Evolutionary conservation across 2,888 invertebrate genomes (phyloP).

Genomic region (Tribolium freemani): DNA sequence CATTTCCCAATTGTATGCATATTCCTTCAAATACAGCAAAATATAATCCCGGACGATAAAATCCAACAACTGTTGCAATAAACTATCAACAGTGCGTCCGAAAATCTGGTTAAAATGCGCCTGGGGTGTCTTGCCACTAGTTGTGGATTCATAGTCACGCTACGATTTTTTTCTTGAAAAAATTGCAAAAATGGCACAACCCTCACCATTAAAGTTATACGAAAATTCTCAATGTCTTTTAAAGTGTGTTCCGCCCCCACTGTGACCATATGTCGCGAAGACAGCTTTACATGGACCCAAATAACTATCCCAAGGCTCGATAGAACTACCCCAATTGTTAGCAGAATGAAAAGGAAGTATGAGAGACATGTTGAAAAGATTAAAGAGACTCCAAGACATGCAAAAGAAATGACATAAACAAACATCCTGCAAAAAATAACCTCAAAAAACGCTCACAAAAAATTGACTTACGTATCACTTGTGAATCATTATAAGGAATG

Average conservation of each 20-base stretch:
- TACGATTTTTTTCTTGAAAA: background rate
- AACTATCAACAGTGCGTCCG: constrained; percentile 86
- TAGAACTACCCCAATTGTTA: constrained; percentile 55
- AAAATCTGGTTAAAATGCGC: constrained; percentile 82
- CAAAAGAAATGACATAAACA: constrained; percentile 25
- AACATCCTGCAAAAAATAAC: constrained; percentile 24
- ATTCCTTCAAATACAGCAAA: constrained; percentile 78
- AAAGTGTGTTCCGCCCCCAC: constrained; percentile 74
- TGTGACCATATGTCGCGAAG: constrained; percentile 76
- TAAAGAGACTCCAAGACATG: constrained; percentile 22
- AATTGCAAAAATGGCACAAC: background rate
- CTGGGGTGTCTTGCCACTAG: constrained; percentile 51
- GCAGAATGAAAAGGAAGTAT: constrained; percentile 53
- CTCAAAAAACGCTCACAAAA: background rate
- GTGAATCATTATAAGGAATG: constrained; percentile 1
- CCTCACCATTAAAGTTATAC: constrained; percentile 74
- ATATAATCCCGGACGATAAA: constrained; percentile 85
- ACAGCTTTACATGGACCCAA: constrained; percentile 76
- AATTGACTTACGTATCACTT: constrained; percentile 1
- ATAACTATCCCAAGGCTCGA: constrained; percentile 69
- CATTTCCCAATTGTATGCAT: constrained; percentile 70
- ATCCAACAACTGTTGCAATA: constrained; percentile 86
- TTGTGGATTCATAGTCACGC: constrained; percentile 11
- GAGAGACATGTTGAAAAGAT: constrained; percentile 56
- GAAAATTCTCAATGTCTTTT: constrained; percentile 74